These are phyloP conservation scores for Cantharis lateralis DNA, from an alignment of 2,888 invertebrate genomes.

Conservation along the genomic window DNA sequence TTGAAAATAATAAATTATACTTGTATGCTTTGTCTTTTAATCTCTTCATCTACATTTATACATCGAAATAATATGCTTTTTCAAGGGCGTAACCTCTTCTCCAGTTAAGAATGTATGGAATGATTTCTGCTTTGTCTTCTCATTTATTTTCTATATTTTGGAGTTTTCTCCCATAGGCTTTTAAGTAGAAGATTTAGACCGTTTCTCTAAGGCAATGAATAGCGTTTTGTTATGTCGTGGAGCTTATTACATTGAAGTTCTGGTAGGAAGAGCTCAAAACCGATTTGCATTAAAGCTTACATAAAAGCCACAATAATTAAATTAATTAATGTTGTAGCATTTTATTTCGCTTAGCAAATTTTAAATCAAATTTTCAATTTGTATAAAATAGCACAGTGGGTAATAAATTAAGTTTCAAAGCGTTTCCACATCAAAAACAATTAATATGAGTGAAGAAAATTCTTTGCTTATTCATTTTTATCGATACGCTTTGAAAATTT, in stretches of 20 bases:
- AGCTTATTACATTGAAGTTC: not conserved
- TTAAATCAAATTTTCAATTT: not conserved
- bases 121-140: not conserved
- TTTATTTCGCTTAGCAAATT: not conserved
- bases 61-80: not conserved
- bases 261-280: not conserved
- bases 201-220: not conserved
- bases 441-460: too few species aligned
- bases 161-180: not conserved
- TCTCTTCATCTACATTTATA: not conserved
- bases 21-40: not conserved
- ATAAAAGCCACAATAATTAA: not conserved
- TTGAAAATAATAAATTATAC: not conserved
- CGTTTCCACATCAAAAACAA: not conserved
- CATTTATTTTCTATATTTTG: not conserved
- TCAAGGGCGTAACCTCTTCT: not conserved
- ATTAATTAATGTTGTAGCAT: not conserved
- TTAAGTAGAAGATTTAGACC: not conserved
- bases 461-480: not conserved
- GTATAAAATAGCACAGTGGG: not conserved
- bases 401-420: not conserved
- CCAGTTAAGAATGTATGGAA: not conserved
- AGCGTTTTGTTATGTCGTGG: not conserved
- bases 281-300: not conserved
- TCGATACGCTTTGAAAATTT: not conserved